Evolutionary conservation across 2,113 vertebrate genomes (phyloP), one percentile per base, ranked within the genome.

Genomic region (Mola mola): DNA sequence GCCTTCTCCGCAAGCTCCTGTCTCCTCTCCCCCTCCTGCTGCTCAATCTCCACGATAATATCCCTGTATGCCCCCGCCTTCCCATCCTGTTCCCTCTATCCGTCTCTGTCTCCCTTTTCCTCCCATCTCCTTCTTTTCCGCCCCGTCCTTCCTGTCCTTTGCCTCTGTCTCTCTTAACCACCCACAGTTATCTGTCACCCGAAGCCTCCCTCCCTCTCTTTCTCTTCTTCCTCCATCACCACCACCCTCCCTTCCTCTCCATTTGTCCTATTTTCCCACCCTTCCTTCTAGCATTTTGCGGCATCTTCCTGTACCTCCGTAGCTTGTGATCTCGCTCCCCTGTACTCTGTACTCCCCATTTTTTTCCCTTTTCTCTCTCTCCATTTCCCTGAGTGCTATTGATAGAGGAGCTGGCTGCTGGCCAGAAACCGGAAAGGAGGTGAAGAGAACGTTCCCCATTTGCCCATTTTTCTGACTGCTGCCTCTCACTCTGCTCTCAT

Each of bases 321-420:
- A 55, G 52, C 34, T 72, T 13, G 22, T 61, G 36, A 28, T 59
- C 40, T 65, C 47, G 33, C 52, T 66, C 50, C 13, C 25, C 62
- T 34, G 6, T 19, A 24, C 57, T 47, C 56, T 68, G 25, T 26
- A 38, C 47, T 48, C 46, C 34, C 46, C 52, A 21, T 36, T 13
- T 15, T 15, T 36, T 11, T 11, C 41, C 41, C 17, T 37, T 37
- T 40, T 24, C 48, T 73, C 62, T 56, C 75, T 72, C 64, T 79
- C 79, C 75, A 85, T 90, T 84, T 86, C 34, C 66, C 67, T 65
- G 81, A 84, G 83, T 78, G 87, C 70, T 72, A 69, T 76, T 89
- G 87, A 90, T 88, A 81, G 84, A 88, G 68, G 65, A 72, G 42
- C 57, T 89, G 87, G 85, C 83, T 59, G 57, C 17, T 26, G 44